Evolutionary conservation across 2,888 invertebrate species (phyloP).

Genomic region (Alentia gelatinosa): DNA sequence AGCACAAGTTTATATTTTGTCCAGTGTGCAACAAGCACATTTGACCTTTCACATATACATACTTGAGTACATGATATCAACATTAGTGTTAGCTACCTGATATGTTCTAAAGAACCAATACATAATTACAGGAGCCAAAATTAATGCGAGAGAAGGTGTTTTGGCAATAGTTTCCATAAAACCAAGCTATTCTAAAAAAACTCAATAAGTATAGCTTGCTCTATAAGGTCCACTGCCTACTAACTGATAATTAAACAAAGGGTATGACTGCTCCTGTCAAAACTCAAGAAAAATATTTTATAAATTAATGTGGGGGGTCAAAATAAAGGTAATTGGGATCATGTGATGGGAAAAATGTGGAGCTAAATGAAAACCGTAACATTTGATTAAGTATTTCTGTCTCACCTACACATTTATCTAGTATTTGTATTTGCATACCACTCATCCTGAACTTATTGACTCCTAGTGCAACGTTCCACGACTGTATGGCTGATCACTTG

Average conservation of each 20-base stretch:
- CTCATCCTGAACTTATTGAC: slow-evolving; percentile 41
- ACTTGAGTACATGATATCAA: slow-evolving; percentile 52
- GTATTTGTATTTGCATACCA: slow-evolving; percentile 51
- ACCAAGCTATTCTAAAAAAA: slow-evolving; percentile 49
- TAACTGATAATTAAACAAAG: background rate
- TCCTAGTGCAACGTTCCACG: slow-evolving; percentile 15
- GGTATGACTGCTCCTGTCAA: slow-evolving; percentile 30
- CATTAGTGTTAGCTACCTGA: slow-evolving; percentile 53
- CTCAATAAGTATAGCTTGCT: slow-evolving; percentile 28
- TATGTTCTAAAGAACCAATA: slow-evolving; percentile 50
- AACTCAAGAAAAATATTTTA: background rate
- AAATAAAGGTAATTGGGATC: background rate
- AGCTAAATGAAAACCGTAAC: slow-evolving; percentile 43
- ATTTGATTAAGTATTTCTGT: slow-evolving; percentile 49
- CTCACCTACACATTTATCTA: slow-evolving; percentile 50
- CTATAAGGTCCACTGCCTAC: slow-evolving; percentile 18
- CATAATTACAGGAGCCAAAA: slow-evolving; percentile 54
- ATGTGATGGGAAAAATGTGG: background rate
- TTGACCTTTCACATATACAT: slow-evolving; percentile 49
- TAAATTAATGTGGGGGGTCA: background rate
- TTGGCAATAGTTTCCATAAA: slow-evolving; percentile 53
- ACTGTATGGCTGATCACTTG: slow-evolving; percentile 26
- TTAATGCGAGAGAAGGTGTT: slow-evolving; percentile 52
- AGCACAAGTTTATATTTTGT: background rate
- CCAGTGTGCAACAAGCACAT: slow-evolving; percentile 36